Conservation (phyloP, 2,888 invertebrate species). For the Habroteleia sp. region DNA sequence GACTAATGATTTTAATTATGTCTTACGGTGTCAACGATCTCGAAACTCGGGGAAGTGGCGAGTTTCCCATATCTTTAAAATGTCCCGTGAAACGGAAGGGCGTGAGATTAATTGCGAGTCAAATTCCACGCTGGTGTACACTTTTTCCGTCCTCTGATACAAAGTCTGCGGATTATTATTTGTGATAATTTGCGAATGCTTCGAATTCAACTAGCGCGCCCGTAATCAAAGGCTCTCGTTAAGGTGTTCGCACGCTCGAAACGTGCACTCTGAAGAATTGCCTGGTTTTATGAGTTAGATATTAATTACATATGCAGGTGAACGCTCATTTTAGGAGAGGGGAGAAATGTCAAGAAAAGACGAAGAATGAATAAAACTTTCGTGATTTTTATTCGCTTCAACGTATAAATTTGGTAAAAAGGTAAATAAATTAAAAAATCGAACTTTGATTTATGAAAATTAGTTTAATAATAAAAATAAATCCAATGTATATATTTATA, state of each 20-base stretch:
- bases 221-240: conserved; percentile 23
- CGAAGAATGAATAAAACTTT: too few relatives aligned
- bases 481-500: too few relatives aligned
- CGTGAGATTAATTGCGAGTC: conserved; percentile 54
- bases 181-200: conserved; percentile 13
- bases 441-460: too few relatives aligned
- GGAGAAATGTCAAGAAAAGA: too few relatives aligned
- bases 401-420: too few relatives aligned
- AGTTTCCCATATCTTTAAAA: conserved; percentile 48
- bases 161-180: conserved; percentile 12
- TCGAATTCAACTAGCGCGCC: conserved; percentile 6
- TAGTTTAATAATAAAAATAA: too few relatives aligned
- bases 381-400: too few relatives aligned
- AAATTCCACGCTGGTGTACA: conserved; percentile 20
- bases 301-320: conserved; percentile 20
- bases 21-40: conserved; percentile 36
- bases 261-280: conserved; percentile 1
- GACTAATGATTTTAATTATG: conserved; percentile 59
- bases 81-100: conserved; percentile 43
- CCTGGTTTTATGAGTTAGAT: neutral
- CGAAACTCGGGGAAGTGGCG: conserved; percentile 26
- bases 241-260: conserved; percentile 21
- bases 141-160: conserved; percentile 17
- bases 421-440: too few relatives aligned
- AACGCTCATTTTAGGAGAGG: neutral